Conservation (phyloP, 2,888 invertebrate genomes). For the Nymphalis urticae region DNA sequence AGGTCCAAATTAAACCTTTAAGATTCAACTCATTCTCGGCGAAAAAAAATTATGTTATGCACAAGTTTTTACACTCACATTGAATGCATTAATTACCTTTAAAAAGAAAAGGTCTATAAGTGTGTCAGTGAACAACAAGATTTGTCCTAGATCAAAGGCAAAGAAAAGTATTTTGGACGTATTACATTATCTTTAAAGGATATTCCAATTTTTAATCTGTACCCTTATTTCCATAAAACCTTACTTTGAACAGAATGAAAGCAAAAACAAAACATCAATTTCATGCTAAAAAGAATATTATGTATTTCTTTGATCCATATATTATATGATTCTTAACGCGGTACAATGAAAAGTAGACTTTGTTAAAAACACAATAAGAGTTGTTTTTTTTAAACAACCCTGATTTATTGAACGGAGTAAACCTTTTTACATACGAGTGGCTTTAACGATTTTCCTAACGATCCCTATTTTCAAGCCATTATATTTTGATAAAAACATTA, state of each 20-base stretch:
- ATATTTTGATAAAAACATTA: slow-evolving; percentile 31
- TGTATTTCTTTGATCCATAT: slow-evolving; percentile 1
- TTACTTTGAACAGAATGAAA: not conserved
- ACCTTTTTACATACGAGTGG: slow-evolving; percentile 40
- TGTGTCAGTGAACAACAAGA: too few species aligned
- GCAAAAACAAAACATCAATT: slow-evolving; percentile 1
- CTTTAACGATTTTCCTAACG: slow-evolving; percentile 33
- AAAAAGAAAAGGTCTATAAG: too few species aligned
- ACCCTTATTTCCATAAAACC: not conserved
- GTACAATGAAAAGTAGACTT: not conserved
- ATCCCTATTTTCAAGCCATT: slow-evolving; percentile 32
- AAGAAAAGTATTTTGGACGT: too few species aligned
- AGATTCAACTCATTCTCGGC: too few species aligned
- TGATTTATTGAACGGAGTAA: slow-evolving; percentile 24
- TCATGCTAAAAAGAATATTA: not conserved
- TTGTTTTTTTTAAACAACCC: slow-evolving; percentile 5
- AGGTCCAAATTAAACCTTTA: too few species aligned
- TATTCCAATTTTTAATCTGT: not conserved
- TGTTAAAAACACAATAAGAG: not conserved
- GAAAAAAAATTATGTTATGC: too few species aligned
- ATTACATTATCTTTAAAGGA: not conserved
- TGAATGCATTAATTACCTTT: too few species aligned
- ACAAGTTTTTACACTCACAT: too few species aligned
- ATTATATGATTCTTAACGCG: not conserved
- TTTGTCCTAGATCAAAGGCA: too few species aligned